Conservation (phyloP, 2,113 vertebrate species). For the Piprites chloris region DNA sequence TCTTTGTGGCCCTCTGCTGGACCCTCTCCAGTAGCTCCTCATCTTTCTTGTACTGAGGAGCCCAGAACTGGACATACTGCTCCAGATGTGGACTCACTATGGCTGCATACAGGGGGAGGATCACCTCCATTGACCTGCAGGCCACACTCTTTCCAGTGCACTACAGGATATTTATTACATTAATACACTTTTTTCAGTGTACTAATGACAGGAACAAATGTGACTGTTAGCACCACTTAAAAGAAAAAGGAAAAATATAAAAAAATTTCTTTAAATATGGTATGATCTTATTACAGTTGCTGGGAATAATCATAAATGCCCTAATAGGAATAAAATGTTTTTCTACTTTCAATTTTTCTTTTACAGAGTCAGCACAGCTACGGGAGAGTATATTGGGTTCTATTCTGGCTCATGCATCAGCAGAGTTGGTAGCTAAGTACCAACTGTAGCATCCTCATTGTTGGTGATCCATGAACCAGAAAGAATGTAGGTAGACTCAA, state of each 20-base stretch:
- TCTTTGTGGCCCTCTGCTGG: not conserved
- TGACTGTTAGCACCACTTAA: not conserved
- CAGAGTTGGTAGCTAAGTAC: not conserved
- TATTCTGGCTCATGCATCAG: not conserved
- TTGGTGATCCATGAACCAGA: not conserved
- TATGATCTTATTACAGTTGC: not conserved
- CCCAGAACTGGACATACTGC: not conserved
- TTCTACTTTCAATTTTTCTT: not conserved
- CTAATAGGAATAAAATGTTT: not conserved
- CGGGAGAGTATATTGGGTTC: not conserved
- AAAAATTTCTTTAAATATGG: not conserved
- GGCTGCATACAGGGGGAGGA: not conserved
- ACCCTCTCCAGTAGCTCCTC: not conserved
- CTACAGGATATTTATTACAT: not conserved
- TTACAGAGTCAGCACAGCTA: not conserved
- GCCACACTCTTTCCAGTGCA: not conserved
- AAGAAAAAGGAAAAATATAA: not conserved
- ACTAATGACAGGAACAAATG: not conserved
- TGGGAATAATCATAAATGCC: not conserved
- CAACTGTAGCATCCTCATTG: not conserved
- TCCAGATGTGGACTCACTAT: not conserved
- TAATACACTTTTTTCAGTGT: not conserved
- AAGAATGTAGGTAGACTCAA: not conserved
- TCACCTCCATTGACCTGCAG: fast-evolving
- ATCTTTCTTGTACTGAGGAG: not conserved